Conservation (phyloP, 2,113 vertebrate species). For the Rhinopomastus cyanomelas region DNA sequence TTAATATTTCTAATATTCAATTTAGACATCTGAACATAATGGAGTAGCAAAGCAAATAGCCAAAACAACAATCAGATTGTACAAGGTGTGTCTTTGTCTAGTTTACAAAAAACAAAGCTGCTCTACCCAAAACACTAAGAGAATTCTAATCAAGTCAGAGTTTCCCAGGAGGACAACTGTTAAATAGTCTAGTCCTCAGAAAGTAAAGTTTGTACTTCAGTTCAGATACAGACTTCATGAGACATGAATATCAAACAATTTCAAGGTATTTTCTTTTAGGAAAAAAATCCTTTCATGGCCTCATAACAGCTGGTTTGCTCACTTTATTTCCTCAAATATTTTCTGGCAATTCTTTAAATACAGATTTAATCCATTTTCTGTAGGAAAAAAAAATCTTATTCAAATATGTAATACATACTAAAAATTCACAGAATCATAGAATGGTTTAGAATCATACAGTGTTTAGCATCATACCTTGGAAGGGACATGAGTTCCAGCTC, state of each 20-base stretch:
- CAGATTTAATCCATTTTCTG: background rate
- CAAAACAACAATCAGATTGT: background rate
- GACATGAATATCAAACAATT: background rate
- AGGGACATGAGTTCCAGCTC: too few species aligned
- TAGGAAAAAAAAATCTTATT: background rate
- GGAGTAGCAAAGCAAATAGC: background rate
- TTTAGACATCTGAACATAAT: background rate
- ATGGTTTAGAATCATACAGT: too few species aligned
- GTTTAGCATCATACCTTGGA: too few species aligned
- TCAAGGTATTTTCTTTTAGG: constrained; percentile 8
- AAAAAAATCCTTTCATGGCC: background rate
- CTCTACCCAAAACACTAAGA: background rate
- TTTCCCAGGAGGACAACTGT: background rate
- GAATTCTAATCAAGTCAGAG: background rate
- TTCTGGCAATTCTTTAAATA: constrained; percentile 4
- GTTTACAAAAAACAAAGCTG: background rate
- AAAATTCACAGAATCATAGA: too few species aligned
- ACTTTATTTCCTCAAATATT: background rate
- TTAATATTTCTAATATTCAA: background rate
- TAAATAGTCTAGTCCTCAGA: background rate
- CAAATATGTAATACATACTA: too few species aligned
- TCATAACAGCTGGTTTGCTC: background rate
- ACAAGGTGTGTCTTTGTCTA: background rate
- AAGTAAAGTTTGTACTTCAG: background rate
- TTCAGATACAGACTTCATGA: background rate